Evolutionary conservation across 2,113 vertebrate genomes (phyloP).

Genomic region (Notothenia coriiceps): DNA sequence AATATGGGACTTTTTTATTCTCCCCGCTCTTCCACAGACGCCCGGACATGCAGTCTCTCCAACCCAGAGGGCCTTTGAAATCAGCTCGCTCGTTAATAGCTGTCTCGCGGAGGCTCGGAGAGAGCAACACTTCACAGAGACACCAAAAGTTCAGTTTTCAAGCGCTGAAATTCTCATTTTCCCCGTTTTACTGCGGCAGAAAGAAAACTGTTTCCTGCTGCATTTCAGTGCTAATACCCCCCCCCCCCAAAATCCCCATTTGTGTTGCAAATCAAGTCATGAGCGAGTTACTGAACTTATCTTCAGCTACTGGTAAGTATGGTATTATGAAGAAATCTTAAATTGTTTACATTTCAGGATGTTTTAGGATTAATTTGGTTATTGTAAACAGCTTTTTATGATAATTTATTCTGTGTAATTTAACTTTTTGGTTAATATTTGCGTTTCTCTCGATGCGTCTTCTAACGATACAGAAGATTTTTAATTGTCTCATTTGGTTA

Average conservation of each 20-base stretch:
- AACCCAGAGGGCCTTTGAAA: conserved; percentile 67
- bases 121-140: conserved; percentile 44
- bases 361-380: no score
- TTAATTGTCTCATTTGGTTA: neutral
- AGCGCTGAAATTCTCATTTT: conserved; percentile 56
- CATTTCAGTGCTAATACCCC: neutral
- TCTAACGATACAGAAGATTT: neutral
- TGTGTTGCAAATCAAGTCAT: conserved; percentile 24
- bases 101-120: conserved; percentile 49
- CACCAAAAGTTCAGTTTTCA: conserved; percentile 59
- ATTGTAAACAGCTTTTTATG: no score
- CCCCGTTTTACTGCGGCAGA: conserved; percentile 35
- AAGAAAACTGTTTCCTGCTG: conserved; percentile 11
- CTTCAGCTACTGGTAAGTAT: conserved; percentile 29
- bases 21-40: conserved; percentile 50
- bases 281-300: neutral
- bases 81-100: conserved; percentile 69
- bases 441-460: neutral
- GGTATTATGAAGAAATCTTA: neutral
- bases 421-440: neutral
- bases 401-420: neutral
- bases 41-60: conserved; percentile 51
- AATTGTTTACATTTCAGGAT: no score
- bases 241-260: neutral
- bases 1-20: conserved; percentile 50